phyloP scores from a whole-genome alignment of 2,113 vertebrate species.

The Prunella himalayana region DNA sequence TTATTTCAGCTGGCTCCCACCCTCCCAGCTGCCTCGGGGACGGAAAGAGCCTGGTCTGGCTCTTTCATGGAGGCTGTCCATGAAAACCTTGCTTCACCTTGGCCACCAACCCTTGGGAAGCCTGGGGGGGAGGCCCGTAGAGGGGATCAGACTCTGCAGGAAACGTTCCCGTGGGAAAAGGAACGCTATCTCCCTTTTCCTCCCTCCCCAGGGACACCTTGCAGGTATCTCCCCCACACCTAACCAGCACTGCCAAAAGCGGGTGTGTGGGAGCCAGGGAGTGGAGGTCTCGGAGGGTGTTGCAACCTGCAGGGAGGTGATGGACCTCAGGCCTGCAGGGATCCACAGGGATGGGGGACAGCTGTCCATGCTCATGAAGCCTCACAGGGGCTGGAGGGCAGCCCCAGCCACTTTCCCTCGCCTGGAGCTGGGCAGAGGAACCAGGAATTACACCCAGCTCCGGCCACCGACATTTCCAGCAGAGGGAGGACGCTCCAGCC shows the following conservation, averaged over 20 bases:
- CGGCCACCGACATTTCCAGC: fast-evolving
- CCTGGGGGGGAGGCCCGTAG: fast-evolving
- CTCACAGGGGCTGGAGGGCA: background rate
- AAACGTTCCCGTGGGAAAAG: background rate
- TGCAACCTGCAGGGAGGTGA: background rate
- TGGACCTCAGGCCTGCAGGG: background rate
- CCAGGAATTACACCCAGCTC: background rate
- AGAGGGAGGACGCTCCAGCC: background rate
- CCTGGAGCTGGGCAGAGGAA: background rate
- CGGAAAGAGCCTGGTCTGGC: background rate
- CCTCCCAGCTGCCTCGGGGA: background rate
- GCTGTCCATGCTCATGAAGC: background rate
- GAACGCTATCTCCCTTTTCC: background rate
- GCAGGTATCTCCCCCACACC: background rate
- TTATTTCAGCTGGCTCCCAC: background rate
- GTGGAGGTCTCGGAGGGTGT: background rate
- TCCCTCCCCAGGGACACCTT: background rate
- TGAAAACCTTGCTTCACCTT: background rate
- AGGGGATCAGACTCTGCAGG: background rate
- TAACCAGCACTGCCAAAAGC: background rate
- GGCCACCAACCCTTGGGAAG: background rate
- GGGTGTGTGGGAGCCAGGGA: background rate
- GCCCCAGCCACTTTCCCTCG: background rate
- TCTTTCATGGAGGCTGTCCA: background rate
- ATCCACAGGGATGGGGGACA: background rate